Evolutionary conservation across 2,888 invertebrate genomes (phyloP).

Genomic region (Nomada hirtipes): DNA sequence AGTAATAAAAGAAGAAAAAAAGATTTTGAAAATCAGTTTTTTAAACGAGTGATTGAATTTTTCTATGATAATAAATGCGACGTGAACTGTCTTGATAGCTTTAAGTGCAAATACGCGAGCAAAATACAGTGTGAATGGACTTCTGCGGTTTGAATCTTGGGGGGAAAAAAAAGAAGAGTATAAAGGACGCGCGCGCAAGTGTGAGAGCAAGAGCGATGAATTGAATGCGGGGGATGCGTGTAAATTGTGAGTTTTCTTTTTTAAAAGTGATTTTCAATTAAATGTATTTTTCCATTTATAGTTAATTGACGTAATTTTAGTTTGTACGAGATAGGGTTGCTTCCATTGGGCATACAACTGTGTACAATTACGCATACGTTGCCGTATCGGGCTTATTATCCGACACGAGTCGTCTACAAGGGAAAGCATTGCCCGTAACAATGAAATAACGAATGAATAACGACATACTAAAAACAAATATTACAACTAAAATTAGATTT

Average conservation of each 20-base stretch:
- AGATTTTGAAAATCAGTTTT: slow-evolving; percentile 48
- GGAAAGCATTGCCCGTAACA: slow-evolving; percentile 15
- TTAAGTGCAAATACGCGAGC: slow-evolving; percentile 46
- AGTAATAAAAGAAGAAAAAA: slow-evolving; percentile 40
- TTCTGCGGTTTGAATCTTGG: slow-evolving; percentile 24
- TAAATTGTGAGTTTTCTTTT: slow-evolving; percentile 14
- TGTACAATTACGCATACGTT: slow-evolving; percentile 23
- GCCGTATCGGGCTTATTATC: slow-evolving; percentile 21
- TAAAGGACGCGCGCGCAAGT: slow-evolving; percentile 38
- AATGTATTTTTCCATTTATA: slow-evolving; percentile 40
- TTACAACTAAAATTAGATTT: slow-evolving; percentile 63
- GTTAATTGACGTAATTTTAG: slow-evolving; percentile 27
- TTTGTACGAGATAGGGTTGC: slow-evolving; percentile 25
- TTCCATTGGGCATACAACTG: slow-evolving; percentile 27
- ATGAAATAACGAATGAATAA: slow-evolving; percentile 24
- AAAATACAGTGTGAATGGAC: slow-evolving; percentile 41
- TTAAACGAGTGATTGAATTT: slow-evolving; percentile 51
- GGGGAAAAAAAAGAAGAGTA: neutral
- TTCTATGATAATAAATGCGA: slow-evolving; percentile 50
- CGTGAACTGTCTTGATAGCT: slow-evolving; percentile 45
- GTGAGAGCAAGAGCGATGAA: slow-evolving; percentile 9
- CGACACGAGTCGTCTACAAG: slow-evolving; percentile 7
- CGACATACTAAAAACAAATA: slow-evolving; percentile 40
- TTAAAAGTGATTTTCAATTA: slow-evolving; percentile 41
- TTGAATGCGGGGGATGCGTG: slow-evolving; percentile 23